phyloP scores from a whole-genome alignment of 2,113 vertebrate genomes.

The Gnathochromis pfefferi region DNA sequence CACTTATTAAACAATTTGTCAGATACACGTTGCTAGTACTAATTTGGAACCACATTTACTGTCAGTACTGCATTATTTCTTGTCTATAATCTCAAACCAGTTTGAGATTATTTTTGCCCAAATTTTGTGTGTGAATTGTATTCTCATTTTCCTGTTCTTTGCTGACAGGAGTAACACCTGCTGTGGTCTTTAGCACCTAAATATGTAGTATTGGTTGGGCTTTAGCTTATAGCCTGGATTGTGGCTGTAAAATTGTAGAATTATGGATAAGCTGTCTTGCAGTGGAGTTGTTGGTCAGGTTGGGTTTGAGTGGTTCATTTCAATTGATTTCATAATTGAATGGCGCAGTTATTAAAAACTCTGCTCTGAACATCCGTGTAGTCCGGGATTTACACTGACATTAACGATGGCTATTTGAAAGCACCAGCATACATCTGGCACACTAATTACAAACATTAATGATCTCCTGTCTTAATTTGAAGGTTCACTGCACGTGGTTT shows the following conservation, averaged over 20 bases:
- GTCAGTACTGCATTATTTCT: neutral
- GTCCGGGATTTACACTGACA: neutral
- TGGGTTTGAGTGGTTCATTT: neutral
- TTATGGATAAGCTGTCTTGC: neutral
- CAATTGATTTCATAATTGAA: neutral
- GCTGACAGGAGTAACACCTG: neutral
- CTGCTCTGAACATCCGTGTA: neutral
- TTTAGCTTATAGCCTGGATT: neutral
- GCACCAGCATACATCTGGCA: neutral
- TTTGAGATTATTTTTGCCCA: neutral
- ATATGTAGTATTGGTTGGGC: neutral
- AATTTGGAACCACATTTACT: neutral
- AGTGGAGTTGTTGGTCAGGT: neutral
- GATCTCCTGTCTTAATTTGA: neutral
- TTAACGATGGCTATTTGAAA: neutral
- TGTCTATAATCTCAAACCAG: neutral
- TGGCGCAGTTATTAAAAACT: neutral
- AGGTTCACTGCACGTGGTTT: neutral
- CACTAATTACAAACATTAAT: neutral
- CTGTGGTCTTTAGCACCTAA: neutral
- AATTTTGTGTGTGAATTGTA: neutral
- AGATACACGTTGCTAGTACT: neutral
- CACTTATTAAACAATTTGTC: neutral
- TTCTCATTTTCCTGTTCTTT: neutral
- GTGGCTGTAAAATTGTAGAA: neutral